Evolutionary conservation across 2,797 vertebrate genomes (phyloP).

Genomic region (Bryconaethiops microstoma): DNA sequence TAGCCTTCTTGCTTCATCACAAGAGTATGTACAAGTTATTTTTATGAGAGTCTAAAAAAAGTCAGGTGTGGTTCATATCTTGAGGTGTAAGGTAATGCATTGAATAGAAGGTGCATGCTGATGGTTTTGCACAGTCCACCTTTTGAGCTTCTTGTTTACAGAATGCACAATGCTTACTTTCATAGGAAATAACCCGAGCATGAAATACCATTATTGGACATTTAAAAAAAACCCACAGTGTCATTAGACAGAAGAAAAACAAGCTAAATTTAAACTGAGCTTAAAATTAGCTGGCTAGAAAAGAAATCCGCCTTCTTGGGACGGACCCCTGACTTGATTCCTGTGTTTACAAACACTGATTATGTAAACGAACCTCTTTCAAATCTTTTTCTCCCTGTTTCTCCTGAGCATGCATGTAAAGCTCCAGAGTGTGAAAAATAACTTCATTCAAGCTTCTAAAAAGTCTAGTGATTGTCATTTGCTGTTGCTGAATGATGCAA

Average conservation of each 20-base stretch:
- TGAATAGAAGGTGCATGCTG: neutral
- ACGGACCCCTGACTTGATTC: no score
- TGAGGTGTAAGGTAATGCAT: neutral
- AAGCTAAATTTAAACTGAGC: neutral
- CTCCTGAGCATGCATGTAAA: no score
- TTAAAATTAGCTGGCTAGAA: no score
- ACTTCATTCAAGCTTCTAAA: no score
- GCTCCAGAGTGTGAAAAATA: no score
- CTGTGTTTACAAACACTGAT: no score
- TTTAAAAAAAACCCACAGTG: no score
- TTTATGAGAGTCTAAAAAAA: neutral
- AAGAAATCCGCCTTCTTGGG: no score
- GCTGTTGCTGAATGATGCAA: neutral
- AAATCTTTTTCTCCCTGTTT: no score
- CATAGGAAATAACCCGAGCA: neutral
- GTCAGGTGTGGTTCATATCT: neutral
- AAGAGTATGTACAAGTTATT: slow-evolving; percentile 1
- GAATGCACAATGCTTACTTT: neutral
- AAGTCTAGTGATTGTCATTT: neutral
- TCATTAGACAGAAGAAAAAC: no score
- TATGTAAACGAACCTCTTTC: no score
- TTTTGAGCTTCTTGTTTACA: neutral
- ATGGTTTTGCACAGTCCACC: neutral
- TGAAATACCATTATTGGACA: no score
- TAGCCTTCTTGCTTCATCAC: neutral